Evolutionary conservation across 2,888 invertebrate genomes (phyloP), one percentile per base, ranked within the genome.

Genomic region (Slavum lentiscoides): DNA sequence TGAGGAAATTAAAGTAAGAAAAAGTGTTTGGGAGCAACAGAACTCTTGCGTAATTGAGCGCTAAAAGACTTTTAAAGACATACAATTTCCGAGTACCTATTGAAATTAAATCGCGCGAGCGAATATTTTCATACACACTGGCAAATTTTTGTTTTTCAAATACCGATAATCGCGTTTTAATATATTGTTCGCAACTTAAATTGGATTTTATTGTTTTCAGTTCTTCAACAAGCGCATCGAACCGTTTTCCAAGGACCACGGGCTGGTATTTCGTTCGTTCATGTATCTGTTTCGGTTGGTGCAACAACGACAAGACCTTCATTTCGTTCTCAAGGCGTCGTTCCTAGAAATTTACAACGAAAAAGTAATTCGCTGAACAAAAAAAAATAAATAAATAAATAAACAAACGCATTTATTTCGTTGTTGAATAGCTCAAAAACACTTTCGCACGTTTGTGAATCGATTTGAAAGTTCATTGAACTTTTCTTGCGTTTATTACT

Each of bases 281-380:
- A 90, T 94, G 84, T 94, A 97, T 88, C 90, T 97, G 84, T 96
- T 94, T 88, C 90, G 93, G 85, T 89, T 93, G 85, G 91, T 97
- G 83, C 91, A 92, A 85, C 91, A 92, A 84, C 89, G 91, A 82
- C 91, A 92, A 15, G 92, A 92, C 83, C 90, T 91, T 83, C 92
- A 94, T 86, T 96, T 94, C 86, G 90, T 95, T 81, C 89, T 97
- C 75, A 94, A 94, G 86, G 96, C 97, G 9, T 97, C 97, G 82
- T 97, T 96, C 87, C 88, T 97, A 85, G 97, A 97, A 89, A 96
- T 97, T 84, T 97, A 97, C 87, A 97, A 97, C 86, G 97, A 97
- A 88, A 96, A 97, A 91, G 97, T 96, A 87, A 73, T 58, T 74
- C 43, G 19, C 11, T 49, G 21, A 37, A 23, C 2, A 0, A 30